These are phyloP conservation scores for Procavia capensis DNA, from an alignment of 2,113 vertebrate genomes.

Conservation along the genomic window DNA sequence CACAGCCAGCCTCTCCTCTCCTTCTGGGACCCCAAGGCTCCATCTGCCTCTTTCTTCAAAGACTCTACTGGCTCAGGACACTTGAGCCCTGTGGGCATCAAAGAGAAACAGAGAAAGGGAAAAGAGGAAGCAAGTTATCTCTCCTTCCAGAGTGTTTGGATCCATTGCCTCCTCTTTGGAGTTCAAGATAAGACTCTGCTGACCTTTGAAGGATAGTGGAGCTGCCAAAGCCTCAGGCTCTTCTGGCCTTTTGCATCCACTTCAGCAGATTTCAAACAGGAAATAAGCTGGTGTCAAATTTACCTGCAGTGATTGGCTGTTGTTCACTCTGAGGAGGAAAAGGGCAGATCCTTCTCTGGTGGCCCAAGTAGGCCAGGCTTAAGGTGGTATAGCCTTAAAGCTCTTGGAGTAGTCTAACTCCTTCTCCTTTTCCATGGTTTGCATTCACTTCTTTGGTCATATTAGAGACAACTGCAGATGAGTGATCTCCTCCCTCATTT, in stretches of 20 bases:
- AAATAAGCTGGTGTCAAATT: neutral
- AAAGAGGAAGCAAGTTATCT: neutral
- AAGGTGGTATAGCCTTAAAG: neutral
- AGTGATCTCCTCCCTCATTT: neutral
- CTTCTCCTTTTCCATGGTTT: neutral
- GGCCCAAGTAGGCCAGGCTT: neutral
- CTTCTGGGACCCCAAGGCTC: neutral
- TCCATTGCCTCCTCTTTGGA: conserved; percentile 7
- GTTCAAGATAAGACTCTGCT: conserved; percentile 49
- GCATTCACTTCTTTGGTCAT: neutral
- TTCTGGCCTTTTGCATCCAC: conserved; percentile 46
- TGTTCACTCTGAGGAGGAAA: neutral
- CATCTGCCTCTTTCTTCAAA: neutral
- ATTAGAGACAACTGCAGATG: neutral
- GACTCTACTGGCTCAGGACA: neutral
- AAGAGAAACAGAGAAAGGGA: neutral
- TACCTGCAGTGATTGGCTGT: neutral
- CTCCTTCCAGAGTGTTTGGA: neutral
- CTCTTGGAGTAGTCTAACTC: neutral
- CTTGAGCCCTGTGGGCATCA: neutral
- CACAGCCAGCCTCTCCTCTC: too few species aligned
- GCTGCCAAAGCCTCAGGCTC: conserved; percentile 72
- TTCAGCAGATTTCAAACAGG: conserved; percentile 41
- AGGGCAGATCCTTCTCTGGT: neutral
- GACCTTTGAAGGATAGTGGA: conserved; percentile 51